A percentile compares a stretch with the other conserved stretches of the same genome.
phyloP scores from a whole-genome alignment of 2,113 vertebrate species.

The Epinephelus fuscoguttatus region DNA sequence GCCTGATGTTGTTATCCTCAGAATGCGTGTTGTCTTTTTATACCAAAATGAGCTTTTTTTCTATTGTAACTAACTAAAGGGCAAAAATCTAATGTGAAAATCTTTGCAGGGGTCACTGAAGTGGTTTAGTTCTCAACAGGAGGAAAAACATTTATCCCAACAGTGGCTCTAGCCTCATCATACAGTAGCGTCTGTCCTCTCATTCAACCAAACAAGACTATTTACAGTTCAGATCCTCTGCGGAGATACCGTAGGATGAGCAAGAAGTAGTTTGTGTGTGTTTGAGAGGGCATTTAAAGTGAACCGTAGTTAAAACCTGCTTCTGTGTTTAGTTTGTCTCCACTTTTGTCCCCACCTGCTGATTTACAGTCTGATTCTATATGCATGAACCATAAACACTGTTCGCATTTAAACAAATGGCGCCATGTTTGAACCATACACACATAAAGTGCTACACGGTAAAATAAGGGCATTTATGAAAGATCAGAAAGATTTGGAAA shows the following conservation, averaged over 20 bases:
- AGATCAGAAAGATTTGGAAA: neutral
- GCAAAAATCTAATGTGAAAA: neutral
- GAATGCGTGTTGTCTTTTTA: too few species aligned
- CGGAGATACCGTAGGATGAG: slow-evolving; percentile 48
- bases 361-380: slow-evolving; percentile 23
- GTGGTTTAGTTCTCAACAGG: neutral
- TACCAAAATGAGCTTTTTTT: too few species aligned
- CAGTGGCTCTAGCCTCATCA: slow-evolving; percentile 2
- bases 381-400: slow-evolving; percentile 3
- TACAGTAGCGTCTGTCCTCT: slow-evolving; percentile 32
- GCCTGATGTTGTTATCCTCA: too few species aligned
- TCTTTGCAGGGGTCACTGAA: neutral
- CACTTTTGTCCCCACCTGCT: neutral
- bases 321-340: slow-evolving; percentile 25
- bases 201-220: slow-evolving; percentile 51
- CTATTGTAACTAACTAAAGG: neutral
- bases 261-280: neutral
- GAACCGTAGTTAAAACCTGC: neutral
- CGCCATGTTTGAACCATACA: slow-evolving; percentile 12
- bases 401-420: slow-evolving; percentile 4
- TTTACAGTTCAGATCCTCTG: slow-evolving; percentile 56
- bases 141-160: slow-evolving; percentile 31
- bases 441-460: slow-evolving; percentile 15
- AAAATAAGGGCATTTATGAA: neutral
- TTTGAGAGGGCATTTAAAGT: neutral